phyloP scores from a whole-genome alignment of 1,140 invertebrate species.

The Drosophila sechellia region DNA sequence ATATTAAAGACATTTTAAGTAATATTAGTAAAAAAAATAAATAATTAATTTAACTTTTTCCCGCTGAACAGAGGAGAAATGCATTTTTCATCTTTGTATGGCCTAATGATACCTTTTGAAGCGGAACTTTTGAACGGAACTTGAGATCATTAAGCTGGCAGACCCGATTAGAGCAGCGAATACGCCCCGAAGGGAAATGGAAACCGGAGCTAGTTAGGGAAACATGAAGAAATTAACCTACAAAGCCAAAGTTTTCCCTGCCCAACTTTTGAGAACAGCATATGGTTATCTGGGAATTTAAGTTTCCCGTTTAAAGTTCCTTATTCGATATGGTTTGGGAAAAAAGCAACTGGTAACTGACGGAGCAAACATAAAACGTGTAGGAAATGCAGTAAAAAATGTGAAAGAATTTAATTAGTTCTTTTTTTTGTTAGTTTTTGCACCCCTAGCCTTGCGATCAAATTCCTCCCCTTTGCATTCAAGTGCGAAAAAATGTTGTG shows the following conservation, averaged over 20 bases:
- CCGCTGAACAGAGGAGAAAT: neutral
- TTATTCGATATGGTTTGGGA: constrained; percentile 1
- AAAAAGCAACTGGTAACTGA: constrained; percentile 36
- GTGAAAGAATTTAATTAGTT: constrained; percentile 49
- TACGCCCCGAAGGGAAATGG: constrained; percentile 22
- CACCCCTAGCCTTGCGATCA: constrained; percentile 25
- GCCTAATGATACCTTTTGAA: constrained; percentile 37
- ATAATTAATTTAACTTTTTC: neutral
- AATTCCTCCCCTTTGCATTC: constrained; percentile 29
- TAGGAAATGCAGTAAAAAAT: constrained; percentile 30
- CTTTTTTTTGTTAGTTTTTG: constrained; percentile 7
- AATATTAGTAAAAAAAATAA: neutral
- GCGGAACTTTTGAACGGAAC: constrained; percentile 48
- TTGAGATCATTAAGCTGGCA: constrained; percentile 48
- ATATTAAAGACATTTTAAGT: neutral
- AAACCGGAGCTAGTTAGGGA: constrained; percentile 13
- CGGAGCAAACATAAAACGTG: constrained; percentile 7
- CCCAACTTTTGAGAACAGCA: constrained; percentile 18
- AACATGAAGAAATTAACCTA: constrained; percentile 43
- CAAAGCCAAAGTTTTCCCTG: constrained; percentile 11
- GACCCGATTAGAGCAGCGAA: constrained; percentile 29
- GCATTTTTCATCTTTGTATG: constrained; percentile 22
- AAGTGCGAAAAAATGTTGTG: constrained; percentile 48
- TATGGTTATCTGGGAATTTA: constrained; percentile 25
- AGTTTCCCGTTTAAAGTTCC: constrained; percentile 25